phyloP scores from a whole-genome alignment of 2,797 vertebrate species.

The Paguma larvata region DNA sequence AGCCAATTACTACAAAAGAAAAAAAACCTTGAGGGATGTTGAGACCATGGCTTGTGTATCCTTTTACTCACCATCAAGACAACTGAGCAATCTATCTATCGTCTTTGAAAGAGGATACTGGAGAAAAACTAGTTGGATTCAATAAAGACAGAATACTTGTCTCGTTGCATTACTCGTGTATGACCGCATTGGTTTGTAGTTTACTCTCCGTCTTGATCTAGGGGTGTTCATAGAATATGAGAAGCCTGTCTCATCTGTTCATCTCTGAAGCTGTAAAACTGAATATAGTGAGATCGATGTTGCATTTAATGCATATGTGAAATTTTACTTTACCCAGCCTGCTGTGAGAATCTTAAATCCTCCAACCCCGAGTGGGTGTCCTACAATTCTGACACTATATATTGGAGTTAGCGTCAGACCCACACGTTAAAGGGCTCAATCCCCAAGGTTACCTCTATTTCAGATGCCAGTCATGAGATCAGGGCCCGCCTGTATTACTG shows the following conservation, averaged over 20 bases:
- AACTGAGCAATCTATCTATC: neutral
- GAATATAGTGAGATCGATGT: neutral
- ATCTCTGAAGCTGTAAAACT: neutral
- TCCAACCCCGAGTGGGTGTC: neutral
- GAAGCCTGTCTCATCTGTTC: neutral
- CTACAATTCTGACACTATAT: neutral
- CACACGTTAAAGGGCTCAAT: neutral
- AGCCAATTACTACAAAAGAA: neutral
- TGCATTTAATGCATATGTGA: neutral
- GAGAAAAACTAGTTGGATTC: neutral
- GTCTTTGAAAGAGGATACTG: neutral
- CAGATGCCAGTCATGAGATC: neutral
- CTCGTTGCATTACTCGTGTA: neutral
- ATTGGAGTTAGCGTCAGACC: neutral
- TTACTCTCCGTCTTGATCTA: conserved; percentile 18
- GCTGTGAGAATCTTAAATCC: neutral
- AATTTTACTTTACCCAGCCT: neutral
- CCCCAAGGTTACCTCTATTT: neutral
- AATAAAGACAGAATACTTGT: neutral
- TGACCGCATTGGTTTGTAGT: neutral
- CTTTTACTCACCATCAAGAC: neutral
- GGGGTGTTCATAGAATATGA: neutral
- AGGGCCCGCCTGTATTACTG: neutral
- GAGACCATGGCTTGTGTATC: neutral
- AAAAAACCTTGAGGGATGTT: neutral